Evolutionary conservation across 2,113 vertebrate genomes (phyloP).

Genomic region (Gymnocephalus cernua): DNA sequence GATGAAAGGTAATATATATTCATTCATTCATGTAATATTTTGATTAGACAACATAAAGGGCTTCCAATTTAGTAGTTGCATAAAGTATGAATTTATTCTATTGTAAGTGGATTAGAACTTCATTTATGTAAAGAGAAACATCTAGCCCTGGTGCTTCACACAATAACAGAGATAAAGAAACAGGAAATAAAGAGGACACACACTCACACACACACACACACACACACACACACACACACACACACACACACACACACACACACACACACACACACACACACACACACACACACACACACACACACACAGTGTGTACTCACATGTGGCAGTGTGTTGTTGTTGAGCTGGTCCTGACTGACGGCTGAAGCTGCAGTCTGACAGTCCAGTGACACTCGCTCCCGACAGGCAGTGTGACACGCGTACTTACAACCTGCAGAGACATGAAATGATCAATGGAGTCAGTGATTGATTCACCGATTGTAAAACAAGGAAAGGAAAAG

Average conservation of each 20-base stretch:
- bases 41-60: too few relatives aligned
- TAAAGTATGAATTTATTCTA: too few relatives aligned
- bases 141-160: not conserved
- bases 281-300: not conserved
- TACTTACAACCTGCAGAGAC: constrained; percentile 84
- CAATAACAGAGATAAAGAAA: not conserved
- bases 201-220: not conserved
- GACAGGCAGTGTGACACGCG: constrained; percentile 82
- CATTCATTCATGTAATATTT: too few relatives aligned
- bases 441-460: not conserved
- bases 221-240: not conserved
- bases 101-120: not conserved
- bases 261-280: not conserved
- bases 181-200: not conserved
- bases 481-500: not conserved
- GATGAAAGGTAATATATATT: too few relatives aligned
- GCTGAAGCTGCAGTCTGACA: constrained; percentile 74
- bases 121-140: not conserved
- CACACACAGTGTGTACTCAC: constrained; percentile 71
- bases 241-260: constrained; percentile 4
- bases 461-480: not conserved
- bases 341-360: constrained; percentile 77
- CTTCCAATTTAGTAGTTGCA: too few relatives aligned
- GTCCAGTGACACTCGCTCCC: constrained; percentile 79
- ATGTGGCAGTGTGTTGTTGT: constrained; percentile 74